These are phyloP conservation scores for Drosophila equinoxialis DNA, from an alignment of 1,140 invertebrate genomes.

Conservation along the genomic window DNA sequence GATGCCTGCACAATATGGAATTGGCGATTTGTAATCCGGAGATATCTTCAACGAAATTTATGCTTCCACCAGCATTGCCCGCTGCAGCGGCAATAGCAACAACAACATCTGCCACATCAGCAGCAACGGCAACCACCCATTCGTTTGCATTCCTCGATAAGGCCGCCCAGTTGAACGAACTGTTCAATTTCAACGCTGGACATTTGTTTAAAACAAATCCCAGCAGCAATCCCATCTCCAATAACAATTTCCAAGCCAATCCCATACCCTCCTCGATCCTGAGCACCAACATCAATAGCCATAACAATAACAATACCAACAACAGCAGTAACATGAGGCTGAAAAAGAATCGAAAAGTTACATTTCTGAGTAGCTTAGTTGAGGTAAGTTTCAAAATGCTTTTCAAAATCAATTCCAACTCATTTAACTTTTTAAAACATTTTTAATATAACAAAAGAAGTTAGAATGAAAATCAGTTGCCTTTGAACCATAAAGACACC, in stretches of 20 bases:
- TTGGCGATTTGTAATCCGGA: slow-evolving; percentile 81
- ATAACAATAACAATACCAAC: slow-evolving; percentile 21
- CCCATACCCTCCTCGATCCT: slow-evolving; percentile 31
- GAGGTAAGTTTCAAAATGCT: slow-evolving; percentile 58
- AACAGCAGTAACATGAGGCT: slow-evolving; percentile 65
- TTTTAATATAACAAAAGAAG: too few species aligned
- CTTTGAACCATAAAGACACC: too few species aligned
- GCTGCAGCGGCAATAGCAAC: slow-evolving; percentile 45
- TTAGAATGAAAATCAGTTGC: too few species aligned
- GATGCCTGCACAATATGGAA: slow-evolving; percentile 82
- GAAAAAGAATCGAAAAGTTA: slow-evolving; percentile 81
- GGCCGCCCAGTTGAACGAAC: slow-evolving; percentile 55
- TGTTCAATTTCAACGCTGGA: slow-evolving; percentile 64
- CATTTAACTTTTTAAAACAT: too few species aligned
- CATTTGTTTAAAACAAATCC: slow-evolving; percentile 59
- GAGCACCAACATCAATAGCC: slow-evolving; percentile 36
- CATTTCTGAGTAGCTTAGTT: slow-evolving; percentile 76
- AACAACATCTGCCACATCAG: slow-evolving; percentile 45
- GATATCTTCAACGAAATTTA: slow-evolving; percentile 78
- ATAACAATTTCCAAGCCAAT: slow-evolving; percentile 11
- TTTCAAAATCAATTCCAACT: too few species aligned
- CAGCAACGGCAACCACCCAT: slow-evolving; percentile 30
- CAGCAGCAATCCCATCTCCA: slow-evolving; percentile 17
- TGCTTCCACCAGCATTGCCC: slow-evolving; percentile 72
- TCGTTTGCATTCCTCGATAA: slow-evolving; percentile 50